Percentiles rank a stretch among this genome's conserved stretches.
phyloP scores from a whole-genome alignment of 1,140 invertebrate genomes.

The Proctacanthus coquilletti region DNA sequence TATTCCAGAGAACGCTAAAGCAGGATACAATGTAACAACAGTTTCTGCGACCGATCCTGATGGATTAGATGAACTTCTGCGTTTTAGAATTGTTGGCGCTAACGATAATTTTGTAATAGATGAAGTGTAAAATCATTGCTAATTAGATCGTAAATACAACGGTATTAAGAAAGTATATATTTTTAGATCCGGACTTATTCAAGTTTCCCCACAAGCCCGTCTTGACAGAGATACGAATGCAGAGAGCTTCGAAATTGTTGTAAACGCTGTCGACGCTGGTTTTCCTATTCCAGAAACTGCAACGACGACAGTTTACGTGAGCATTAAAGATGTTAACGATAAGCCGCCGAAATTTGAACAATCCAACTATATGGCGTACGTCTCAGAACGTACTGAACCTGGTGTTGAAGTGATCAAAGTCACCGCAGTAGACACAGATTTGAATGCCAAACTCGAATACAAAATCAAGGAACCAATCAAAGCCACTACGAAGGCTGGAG shows the following conservation, averaged over 20 bases:
- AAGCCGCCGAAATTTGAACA: conserved; percentile 61
- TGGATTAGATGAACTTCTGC: conserved; percentile 49
- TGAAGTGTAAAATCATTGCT: conserved; percentile 36
- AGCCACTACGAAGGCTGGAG: conserved; percentile 60
- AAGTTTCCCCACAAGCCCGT: conserved; percentile 53
- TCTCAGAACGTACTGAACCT: conserved; percentile 51
- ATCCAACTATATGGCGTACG: conserved; percentile 45
- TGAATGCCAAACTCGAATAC: conserved; percentile 49
- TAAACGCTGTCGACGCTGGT: conserved; percentile 55
- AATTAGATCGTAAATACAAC: neutral
- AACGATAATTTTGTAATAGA: conserved; percentile 69
- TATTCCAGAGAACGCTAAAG: conserved; percentile 50
- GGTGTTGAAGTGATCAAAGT: conserved; percentile 47
- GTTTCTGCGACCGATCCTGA: conserved; percentile 61
- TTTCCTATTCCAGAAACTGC: conserved; percentile 59
- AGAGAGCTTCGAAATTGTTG: conserved; percentile 50
- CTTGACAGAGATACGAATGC: conserved; percentile 53
- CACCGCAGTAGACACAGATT: conserved; percentile 51
- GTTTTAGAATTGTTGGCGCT: conserved; percentile 58
- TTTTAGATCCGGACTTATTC: conserved; percentile 51
- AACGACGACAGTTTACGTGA: conserved; percentile 54
- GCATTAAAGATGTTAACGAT: conserved; percentile 67
- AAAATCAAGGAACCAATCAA: conserved; percentile 48
- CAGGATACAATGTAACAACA: conserved; percentile 51
- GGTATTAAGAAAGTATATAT: conserved; percentile 1